Evolutionary conservation across 1,140 invertebrate species (phyloP), one percentile per base, ranked within the genome.

Genomic region (Tenebrio molitor): DNA sequence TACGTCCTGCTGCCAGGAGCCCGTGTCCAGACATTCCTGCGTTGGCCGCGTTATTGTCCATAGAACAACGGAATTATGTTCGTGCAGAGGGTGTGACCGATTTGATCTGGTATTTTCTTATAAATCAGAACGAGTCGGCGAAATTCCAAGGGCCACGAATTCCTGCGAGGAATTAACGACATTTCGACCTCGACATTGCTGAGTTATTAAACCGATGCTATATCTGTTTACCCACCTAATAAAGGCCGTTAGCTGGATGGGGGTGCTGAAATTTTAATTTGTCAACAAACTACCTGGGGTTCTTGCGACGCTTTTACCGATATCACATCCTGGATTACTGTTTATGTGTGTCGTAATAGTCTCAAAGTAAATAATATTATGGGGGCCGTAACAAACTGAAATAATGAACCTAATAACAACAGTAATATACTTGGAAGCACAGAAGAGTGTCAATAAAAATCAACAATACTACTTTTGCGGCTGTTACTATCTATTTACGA

Each of bases 371-470:
- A 46, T 46, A 12, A 17, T 46, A 6, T 8, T 8, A 17, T 46
- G 3, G 16, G 16, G 8, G 7, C 42, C 2, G 16, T 15, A n/a
- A 46, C 12, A 16, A 53, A 53, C 14, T 53, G 46, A n/a, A 21
- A 53, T 53, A 58, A 29, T 58, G 23, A 29, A 58, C 21, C n/a
- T n/a, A 29, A 58, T 14, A 58, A 58, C 7, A 29, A 10, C 12
- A 29, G 10, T 21, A 39, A 5, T 39, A 5, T 33, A 4, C 29
- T 12, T 39, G 7, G 46, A n/a, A 53, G 23, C 16, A 2, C 0
- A 12, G 23, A 58, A 58, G 15, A 58, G 25, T 58, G 50, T 58
- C 50, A 14, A 58, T 58, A 58, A 58, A 58, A 53, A 53, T 53
- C 46, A 53, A 53, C 17, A 58, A 14, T 29, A 17, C 50, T 58